These are phyloP conservation scores for Ptychadena robeensis DNA, from an alignment of 2,797 vertebrate species.

Conservation along the genomic window DNA sequence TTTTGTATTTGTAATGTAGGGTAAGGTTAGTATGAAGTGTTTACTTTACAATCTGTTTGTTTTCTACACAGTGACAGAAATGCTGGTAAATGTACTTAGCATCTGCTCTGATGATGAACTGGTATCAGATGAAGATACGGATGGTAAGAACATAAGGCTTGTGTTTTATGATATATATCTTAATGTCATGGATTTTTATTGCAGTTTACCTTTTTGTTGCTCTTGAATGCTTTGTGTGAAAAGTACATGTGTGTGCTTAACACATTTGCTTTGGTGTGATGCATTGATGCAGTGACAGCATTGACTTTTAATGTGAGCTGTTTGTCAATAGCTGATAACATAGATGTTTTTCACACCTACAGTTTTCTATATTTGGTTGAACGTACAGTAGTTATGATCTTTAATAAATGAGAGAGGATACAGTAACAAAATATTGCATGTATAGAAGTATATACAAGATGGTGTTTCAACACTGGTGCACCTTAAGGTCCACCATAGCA, in stretches of 20 bases:
- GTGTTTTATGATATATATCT: conserved; percentile 5
- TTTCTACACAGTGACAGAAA: conserved; percentile 88
- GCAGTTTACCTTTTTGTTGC: not conserved
- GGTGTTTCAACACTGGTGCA: too few species aligned
- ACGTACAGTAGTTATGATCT: not conserved
- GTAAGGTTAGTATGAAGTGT: too few species aligned
- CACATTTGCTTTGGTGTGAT: conserved; percentile 37
- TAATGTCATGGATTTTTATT: not conserved
- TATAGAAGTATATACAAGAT: too few species aligned
- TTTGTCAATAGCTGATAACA: too few species aligned
- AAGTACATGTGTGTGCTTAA: not conserved
- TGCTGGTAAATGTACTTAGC: conserved; percentile 97
- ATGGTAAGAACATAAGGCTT: conserved; percentile 81
- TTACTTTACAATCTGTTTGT: too few species aligned
- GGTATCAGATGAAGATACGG: conserved; percentile 95
- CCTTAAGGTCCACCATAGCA: too few species aligned
- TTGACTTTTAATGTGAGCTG: not conserved
- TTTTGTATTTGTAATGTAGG: too few species aligned
- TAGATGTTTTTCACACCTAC: not conserved
- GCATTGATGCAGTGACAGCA: conserved; percentile 33
- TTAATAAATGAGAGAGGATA: not conserved
- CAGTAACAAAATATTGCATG: not conserved
- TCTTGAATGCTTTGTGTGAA: not conserved
- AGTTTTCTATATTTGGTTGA: not conserved
- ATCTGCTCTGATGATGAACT: conserved; percentile 98